Evolutionary conservation across 2,797 vertebrate genomes (phyloP).

Genomic region (Simalia tracyae): DNA sequence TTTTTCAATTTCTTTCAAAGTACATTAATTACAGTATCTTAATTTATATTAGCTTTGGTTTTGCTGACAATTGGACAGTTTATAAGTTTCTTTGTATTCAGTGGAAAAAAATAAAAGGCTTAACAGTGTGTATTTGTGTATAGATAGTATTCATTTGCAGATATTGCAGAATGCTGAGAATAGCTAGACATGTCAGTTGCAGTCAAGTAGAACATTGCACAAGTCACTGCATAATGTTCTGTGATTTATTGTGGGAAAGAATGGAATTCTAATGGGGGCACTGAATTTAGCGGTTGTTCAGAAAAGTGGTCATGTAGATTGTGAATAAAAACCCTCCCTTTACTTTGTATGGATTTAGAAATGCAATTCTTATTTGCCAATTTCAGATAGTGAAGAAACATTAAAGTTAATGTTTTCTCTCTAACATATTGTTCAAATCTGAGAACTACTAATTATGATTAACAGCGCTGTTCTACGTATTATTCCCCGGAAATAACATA

Average conservation of each 20-base stretch:
- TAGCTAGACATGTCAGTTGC: neutral
- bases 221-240: neutral
- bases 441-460: neutral
- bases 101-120: neutral
- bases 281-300: slow-evolving; percentile 29
- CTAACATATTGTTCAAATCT: neutral
- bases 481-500: neutral
- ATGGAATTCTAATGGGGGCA: neutral
- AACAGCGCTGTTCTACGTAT: neutral
- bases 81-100: neutral
- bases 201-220: neutral
- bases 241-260: neutral
- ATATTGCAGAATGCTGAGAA: neutral
- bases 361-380: neutral
- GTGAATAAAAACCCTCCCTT: neutral
- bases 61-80: neutral
- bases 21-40: neutral
- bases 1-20: neutral
- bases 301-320: neutral
- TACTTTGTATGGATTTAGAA: slow-evolving; percentile 10
- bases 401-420: neutral
- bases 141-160: neutral
- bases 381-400: neutral
- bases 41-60: neutral
- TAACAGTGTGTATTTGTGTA: neutral